Base-by-base conservation (phyloP, 2,888 invertebrate genomes). In the Andrena camellia region DNA sequence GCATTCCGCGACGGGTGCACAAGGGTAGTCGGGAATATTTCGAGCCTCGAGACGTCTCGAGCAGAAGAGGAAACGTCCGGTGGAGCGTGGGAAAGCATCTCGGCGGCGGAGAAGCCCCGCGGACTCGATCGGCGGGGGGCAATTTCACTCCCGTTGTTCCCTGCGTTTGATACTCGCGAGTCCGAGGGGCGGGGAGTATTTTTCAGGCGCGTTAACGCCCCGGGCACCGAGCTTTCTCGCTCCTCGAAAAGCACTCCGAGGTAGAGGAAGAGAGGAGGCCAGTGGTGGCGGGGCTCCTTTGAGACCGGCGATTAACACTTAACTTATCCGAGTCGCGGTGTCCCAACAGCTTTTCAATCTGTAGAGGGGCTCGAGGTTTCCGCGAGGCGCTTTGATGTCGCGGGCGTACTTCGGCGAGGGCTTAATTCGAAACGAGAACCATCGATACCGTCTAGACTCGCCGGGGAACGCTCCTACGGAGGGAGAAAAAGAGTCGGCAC, bases 301-400 rank as follows among this genome's bases (percentile, higher is more conserved):
- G 59, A 84, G 57, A 60, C 67, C 60, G 48, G n/a, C 81, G 81
- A 84, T 85, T 85, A 85, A 84, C 85, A 70, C 84, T 84, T 59
- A 81, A 84, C 81, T 71, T 76, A 76, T 67, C 64, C 77, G 72
- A 71, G 67, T 62, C 74, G 35, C 48, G 62, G 54, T 70, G 57
- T 75, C 70, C 75, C 68, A 50, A 74, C 72, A 54, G 72, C 75
- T 60, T 79, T 83, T 76, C 73, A 66, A 79, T 76, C 60, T 62
- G 64, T 68, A 69, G 66, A 72, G 72, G 8, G 35, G 66, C 69
- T 80, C 80, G 73, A 68, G 81, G 31, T 74, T 66, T 26, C 59
- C 73, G 60, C 50, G 1, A 29, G 29, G 20, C 59, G 57, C 71
- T 72, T 75, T 62, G 62, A 63, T 42, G 67, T 66, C 76, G 26